phyloP scores from a whole-genome alignment of 2,797 vertebrate genomes.

The Botia almorhae region DNA sequence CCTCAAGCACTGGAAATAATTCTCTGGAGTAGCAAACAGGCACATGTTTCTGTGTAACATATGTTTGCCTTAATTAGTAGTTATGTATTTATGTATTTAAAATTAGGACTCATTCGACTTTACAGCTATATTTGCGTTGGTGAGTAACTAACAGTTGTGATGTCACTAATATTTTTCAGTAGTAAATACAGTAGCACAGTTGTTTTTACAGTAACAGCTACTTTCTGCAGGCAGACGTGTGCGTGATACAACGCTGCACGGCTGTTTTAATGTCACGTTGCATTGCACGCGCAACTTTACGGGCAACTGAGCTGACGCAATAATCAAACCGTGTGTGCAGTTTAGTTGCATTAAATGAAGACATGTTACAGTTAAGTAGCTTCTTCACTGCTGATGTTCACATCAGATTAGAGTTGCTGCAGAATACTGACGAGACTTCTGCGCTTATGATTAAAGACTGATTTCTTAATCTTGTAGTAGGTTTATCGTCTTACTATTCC shows the following conservation, averaged over 20 bases:
- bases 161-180: background rate
- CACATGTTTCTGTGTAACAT: background rate
- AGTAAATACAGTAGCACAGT: background rate
- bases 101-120: too few relatives aligned
- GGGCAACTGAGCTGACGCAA: background rate
- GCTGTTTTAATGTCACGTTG: background rate
- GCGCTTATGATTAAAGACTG: background rate
- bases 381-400: too few relatives aligned
- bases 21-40: background rate
- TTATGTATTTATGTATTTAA: too few relatives aligned
- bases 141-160: too few relatives aligned
- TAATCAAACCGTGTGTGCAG: background rate
- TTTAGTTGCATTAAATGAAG: background rate
- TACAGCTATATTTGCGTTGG: too few relatives aligned
- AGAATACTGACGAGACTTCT: background rate
- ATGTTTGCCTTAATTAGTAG: too few relatives aligned
- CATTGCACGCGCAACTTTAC: background rate
- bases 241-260: background rate
- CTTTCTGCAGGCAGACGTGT: background rate
- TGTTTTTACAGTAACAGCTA: background rate
- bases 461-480: background rate
- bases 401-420: too few relatives aligned
- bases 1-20: background rate
- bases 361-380: background rate
- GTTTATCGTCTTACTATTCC: slow-evolving; percentile 22